Evolutionary conservation across 2,797 vertebrate species (phyloP), one percentile per base, ranked within the genome.

Genomic region (Sarcoramphus papa): DNA sequence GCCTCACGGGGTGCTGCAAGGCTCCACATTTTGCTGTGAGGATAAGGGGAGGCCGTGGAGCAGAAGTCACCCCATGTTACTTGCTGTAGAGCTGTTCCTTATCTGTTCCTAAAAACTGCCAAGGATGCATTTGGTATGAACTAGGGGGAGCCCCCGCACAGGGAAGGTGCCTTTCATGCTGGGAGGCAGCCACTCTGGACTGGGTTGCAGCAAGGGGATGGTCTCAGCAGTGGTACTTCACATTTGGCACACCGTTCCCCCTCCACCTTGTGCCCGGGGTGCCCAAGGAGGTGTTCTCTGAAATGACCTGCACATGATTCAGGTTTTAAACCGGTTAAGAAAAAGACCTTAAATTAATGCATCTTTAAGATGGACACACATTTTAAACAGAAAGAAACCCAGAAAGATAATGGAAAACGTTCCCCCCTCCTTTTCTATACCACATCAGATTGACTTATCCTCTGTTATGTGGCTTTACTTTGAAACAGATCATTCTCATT

Each of bases 401-500:
- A 84, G 78, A 65, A 85, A 88, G 82, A 95, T 94, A 85, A 95
- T 91, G 95, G 96, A 91, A 97, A 96, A 67, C 6, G 17, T 95
- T 86, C 43, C 70, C 56, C 65, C 92, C 65, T 37, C 56, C 80
- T 83, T 86, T 93, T 70, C 87, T 75, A 60, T 92, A 91, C 94
- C 94, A 93, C 94, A 87, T 93, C 88, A 90, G 83, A 87, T 79
- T 95, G 89, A 69, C 95, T 94, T 90, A 90, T 86, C 59, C 93
- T 91, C 91, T 95, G 89, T 97, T 96, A 82, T 87, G 89, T 92
- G 91, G 95, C 94, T 97, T 97, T 88, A 78, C 95, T 97, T 95
- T 96, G 97, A 97, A 98, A 95, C 68, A 93, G 95, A 96, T 96
- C 77, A 57, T 94, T 97, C 93, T 96, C 91, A 59, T 93, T 79